phyloP scores from a whole-genome alignment of 2,797 vertebrate genomes.

The Cryptoblepharus egeriae region DNA sequence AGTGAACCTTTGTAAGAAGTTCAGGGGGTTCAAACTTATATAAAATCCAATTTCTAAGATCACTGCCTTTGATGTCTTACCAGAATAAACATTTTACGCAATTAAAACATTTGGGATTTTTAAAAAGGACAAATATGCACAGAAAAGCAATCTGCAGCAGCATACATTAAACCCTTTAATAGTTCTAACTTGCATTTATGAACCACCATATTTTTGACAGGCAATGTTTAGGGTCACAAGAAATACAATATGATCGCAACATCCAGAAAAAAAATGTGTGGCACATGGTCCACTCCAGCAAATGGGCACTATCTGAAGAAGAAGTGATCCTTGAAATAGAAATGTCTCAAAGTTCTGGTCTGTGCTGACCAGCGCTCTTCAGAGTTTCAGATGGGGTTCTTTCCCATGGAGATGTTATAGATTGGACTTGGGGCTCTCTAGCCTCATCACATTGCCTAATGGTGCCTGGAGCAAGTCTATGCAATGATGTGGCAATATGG shows the following conservation, averaged over 20 bases:
- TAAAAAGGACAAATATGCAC: slow-evolving; percentile 58
- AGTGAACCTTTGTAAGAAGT: slow-evolving; percentile 74
- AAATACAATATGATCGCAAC: neutral
- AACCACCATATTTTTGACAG: neutral
- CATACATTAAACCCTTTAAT: slow-evolving; percentile 66
- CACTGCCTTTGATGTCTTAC: slow-evolving; percentile 72
- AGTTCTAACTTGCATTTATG: slow-evolving; percentile 47
- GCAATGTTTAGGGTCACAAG: too few species aligned
- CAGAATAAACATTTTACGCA: slow-evolving; percentile 69
- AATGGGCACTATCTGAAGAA: too few species aligned
- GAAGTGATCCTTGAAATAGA: too few species aligned
- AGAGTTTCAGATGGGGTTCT: too few species aligned
- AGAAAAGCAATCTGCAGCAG: slow-evolving; percentile 58
- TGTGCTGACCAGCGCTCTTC: too few species aligned
- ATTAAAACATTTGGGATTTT: slow-evolving; percentile 55
- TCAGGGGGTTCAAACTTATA: slow-evolving; percentile 60
- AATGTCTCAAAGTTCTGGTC: too few species aligned
- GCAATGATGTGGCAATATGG: too few species aligned
- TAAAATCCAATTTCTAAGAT: slow-evolving; percentile 71
- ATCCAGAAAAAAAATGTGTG: neutral
- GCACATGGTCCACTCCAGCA: too few species aligned
- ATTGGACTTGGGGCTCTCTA: too few species aligned
- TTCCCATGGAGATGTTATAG: too few species aligned
- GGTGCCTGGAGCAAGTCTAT: too few species aligned
- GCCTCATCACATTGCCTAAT: too few species aligned